Evolutionary conservation across 2,888 invertebrate species (phyloP).

Genomic region (Drosophila pseudotalamancana): DNA sequence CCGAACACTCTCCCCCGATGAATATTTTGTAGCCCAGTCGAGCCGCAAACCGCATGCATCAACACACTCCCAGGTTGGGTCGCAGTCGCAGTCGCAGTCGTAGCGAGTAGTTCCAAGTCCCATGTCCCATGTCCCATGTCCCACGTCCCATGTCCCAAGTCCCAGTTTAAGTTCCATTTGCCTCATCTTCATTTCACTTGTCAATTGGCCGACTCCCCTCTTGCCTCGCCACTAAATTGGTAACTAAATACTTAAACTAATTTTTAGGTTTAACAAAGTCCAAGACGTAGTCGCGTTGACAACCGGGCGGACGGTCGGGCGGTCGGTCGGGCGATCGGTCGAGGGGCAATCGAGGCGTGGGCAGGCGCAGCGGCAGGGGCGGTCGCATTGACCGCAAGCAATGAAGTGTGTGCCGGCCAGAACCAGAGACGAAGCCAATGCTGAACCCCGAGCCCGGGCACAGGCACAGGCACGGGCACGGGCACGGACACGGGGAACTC

Average conservation of each 20-base stretch:
- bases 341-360: slow-evolving; percentile 3
- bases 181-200: slow-evolving; percentile 44
- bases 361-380: slow-evolving; percentile 16
- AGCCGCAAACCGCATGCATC: slow-evolving; percentile 68
- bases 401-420: slow-evolving; percentile 52
- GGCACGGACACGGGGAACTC: neutral
- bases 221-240: slow-evolving; percentile 67
- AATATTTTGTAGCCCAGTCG: neutral
- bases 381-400: slow-evolving; percentile 71
- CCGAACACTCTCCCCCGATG: slow-evolving; percentile 32
- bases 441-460: slow-evolving; percentile 6
- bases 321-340: slow-evolving; percentile 19
- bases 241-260: slow-evolving; percentile 81
- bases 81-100: slow-evolving; percentile 3
- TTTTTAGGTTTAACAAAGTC: slow-evolving; percentile 81
- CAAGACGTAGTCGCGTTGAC: slow-evolving; percentile 66
- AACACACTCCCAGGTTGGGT: slow-evolving; percentile 40
- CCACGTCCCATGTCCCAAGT: too few relatives aligned
- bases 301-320: slow-evolving; percentile 28
- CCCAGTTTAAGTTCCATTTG: slow-evolving; percentile 27
- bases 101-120: too few relatives aligned
- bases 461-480: slow-evolving; percentile 2
- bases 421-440: slow-evolving; percentile 14
- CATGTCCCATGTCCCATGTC: too few relatives aligned
- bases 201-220: slow-evolving; percentile 34